Percentiles rank a stretch among this genome's conserved stretches.
phyloP scores from a whole-genome alignment of 2,888 invertebrate genomes.

The Ypsolopha sequella region DNA sequence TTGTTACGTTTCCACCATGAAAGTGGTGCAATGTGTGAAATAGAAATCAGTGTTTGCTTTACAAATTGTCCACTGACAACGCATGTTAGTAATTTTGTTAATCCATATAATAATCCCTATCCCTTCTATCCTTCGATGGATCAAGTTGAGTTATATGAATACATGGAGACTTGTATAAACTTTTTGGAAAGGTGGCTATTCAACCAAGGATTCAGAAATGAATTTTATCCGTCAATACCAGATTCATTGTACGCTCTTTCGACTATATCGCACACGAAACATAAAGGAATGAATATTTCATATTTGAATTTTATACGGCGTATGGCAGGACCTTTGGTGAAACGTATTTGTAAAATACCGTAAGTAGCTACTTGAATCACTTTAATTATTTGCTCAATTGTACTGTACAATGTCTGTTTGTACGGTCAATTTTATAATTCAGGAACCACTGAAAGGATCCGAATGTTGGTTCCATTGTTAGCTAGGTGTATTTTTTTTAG shows the following conservation, averaged over 20 bases:
- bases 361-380: too few relatives aligned
- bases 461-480: too few relatives aligned
- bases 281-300: conserved; percentile 49
- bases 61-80: conserved; percentile 49
- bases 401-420: too few relatives aligned
- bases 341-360: conserved; percentile 11
- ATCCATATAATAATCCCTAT: conserved; percentile 37
- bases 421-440: too few relatives aligned
- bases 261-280: conserved; percentile 26
- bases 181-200: conserved; percentile 63
- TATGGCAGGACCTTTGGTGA: conserved; percentile 55
- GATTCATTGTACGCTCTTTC: conserved; percentile 54
- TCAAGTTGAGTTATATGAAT: conserved; percentile 35
- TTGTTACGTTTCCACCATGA: conserved; percentile 34
- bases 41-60: conserved; percentile 46
- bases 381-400: too few relatives aligned
- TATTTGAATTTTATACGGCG: conserved; percentile 49
- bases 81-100: conserved; percentile 29
- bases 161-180: conserved; percentile 33
- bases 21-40: conserved; percentile 40
- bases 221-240: conserved; percentile 53
- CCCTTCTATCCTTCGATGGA: conserved; percentile 42
- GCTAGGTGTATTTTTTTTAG: too few relatives aligned
- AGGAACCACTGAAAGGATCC: too few relatives aligned
- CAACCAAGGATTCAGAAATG: conserved; percentile 58